Percentiles rank a stretch among this genome's conserved stretches.
Evolutionary conservation across 2,888 invertebrate genomes (phyloP).

Genomic region (Tortricodes alternella): DNA sequence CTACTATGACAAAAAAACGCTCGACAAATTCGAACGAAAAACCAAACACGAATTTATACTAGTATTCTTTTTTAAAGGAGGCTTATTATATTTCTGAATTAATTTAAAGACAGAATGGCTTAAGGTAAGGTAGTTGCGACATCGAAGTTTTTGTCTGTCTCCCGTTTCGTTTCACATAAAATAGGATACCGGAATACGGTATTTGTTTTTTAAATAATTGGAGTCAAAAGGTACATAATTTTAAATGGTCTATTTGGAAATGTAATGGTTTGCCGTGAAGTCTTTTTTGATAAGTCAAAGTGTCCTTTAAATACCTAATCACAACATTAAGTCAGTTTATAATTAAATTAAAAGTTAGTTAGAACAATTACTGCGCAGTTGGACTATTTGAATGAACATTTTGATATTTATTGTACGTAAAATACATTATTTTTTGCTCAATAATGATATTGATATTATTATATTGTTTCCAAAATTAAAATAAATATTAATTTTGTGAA

Average conservation of each 20-base stretch:
- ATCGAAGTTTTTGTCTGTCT: constrained; percentile 45
- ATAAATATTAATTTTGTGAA: too few relatives aligned
- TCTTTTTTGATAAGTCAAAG: constrained; percentile 39
- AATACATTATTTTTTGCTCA: constrained; percentile 15
- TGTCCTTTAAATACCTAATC: constrained; percentile 37
- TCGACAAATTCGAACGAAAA: constrained; percentile 13
- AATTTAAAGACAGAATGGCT: not conserved
- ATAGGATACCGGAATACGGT: constrained; percentile 26
- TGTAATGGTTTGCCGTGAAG: not conserved
- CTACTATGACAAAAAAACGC: constrained; percentile 11
- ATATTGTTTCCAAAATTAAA: not conserved
- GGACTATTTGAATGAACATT: too few relatives aligned
- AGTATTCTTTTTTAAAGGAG: constrained; percentile 15
- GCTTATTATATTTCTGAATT: constrained; percentile 8
- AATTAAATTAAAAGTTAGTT: not conserved
- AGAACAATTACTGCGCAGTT: too few relatives aligned
- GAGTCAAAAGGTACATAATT: not conserved
- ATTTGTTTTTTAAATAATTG: not conserved
- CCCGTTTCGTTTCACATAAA: constrained; percentile 45
- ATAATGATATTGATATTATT: not conserved
- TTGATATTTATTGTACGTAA: not conserved
- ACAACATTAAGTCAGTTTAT: not conserved
- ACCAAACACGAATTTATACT: constrained; percentile 25
- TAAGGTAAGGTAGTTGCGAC: constrained; percentile 26
- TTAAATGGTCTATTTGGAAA: not conserved